Percentiles rank a stretch among this genome's conserved stretches.
Evolutionary conservation across 2,113 vertebrate genomes (phyloP).

Genomic region (Python bivittatus): DNA sequence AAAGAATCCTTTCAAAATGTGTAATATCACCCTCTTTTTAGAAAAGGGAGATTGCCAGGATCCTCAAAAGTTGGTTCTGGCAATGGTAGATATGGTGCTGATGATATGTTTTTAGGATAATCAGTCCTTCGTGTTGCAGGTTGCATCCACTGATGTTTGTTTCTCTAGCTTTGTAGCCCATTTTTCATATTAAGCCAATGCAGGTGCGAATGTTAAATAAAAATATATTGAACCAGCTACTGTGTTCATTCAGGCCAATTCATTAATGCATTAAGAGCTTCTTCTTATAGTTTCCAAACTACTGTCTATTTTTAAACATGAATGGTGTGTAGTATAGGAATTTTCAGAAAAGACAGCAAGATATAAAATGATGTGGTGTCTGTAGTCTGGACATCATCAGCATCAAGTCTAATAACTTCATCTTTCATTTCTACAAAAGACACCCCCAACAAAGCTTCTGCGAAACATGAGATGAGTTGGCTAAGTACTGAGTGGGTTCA

Average conservation of each 20-base stretch:
- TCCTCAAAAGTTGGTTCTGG: neutral
- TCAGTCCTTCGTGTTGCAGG: neutral
- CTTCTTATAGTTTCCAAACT: neutral
- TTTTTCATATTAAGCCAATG: neutral
- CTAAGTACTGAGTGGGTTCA: neutral
- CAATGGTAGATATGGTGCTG: neutral
- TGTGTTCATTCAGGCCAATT: neutral
- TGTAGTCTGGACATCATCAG: neutral
- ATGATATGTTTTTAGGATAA: neutral
- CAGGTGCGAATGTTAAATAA: neutral
- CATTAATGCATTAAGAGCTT: neutral
- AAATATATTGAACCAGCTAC: neutral
- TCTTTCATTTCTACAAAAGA: neutral
- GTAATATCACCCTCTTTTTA: neutral
- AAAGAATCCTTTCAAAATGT: slow-evolving; percentile 34
- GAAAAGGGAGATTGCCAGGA: neutral
- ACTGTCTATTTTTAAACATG: neutral
- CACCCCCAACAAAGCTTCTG: neutral
- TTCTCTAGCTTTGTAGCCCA: neutral
- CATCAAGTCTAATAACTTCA: too few relatives aligned
- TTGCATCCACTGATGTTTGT: neutral
- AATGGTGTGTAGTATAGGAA: neutral
- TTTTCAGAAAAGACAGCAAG: neutral
- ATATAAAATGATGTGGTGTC: neutral
- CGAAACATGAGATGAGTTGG: neutral